Conservation (phyloP, 2,113 vertebrate genomes). For the Ameiurus melas region DNA sequence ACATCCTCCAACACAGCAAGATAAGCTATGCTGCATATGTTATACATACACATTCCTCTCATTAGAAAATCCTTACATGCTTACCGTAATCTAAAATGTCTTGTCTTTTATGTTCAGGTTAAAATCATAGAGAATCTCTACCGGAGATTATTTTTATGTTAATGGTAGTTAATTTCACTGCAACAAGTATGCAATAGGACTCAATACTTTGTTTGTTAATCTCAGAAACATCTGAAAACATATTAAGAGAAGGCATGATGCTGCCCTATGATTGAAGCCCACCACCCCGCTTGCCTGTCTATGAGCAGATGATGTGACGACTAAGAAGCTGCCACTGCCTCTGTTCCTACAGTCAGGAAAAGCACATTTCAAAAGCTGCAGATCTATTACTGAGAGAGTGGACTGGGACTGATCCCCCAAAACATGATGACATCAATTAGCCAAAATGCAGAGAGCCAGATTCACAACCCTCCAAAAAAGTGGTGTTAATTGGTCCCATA, state of each 20-base stretch:
- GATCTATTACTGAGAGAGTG: background rate
- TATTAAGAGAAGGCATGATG: background rate
- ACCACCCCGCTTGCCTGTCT: slow-evolving; percentile 5
- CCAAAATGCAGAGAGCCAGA: slow-evolving; percentile 32
- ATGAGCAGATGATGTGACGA: background rate
- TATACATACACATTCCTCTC: background rate
- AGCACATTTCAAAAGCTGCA: background rate
- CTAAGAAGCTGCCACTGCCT: background rate
- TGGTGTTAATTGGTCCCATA: slow-evolving; percentile 49
- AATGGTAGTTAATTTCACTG: background rate
- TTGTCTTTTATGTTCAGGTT: background rate
- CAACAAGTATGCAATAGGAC: background rate
- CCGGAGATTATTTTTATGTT: background rate
- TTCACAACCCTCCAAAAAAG: slow-evolving; percentile 3
- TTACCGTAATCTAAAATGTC: background rate
- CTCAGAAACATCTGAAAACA: background rate
- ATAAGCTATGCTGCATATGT: background rate
- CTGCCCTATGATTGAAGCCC: slow-evolving; percentile 3
- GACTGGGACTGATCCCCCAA: background rate
- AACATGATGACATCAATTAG: slow-evolving; percentile 36
- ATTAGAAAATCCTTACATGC: too few species aligned
- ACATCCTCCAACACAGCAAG: background rate
- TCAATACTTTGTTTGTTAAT: background rate
- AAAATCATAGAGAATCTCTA: background rate
- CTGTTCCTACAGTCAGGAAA: background rate